Evolutionary conservation across 2,113 vertebrate genomes (phyloP).

Genomic region (Halichoeres trimaculatus): DNA sequence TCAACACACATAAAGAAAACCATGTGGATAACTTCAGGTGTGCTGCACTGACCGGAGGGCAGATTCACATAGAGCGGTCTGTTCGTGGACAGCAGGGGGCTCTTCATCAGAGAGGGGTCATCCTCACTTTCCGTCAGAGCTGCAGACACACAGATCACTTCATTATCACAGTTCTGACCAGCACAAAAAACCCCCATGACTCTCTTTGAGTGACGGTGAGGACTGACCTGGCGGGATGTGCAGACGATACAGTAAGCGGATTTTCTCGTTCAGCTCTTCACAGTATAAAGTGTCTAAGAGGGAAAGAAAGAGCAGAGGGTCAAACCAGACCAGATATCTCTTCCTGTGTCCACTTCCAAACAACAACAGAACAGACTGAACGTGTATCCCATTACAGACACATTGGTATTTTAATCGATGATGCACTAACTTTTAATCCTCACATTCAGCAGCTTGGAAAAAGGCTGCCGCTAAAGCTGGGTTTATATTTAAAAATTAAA

Average conservation of each 20-base stretch:
- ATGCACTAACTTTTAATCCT: too few species aligned
- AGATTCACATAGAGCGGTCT: slow-evolving; percentile 89
- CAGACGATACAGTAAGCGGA: slow-evolving; percentile 91
- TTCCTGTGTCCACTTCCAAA: too few species aligned
- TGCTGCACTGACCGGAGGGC: slow-evolving; percentile 80
- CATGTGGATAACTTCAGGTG: too few species aligned
- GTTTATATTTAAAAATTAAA: too few species aligned
- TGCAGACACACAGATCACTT: slow-evolving; percentile 51
- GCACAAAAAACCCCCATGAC: too few species aligned
- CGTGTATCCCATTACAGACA: too few species aligned
- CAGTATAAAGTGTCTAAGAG: slow-evolving; percentile 90
- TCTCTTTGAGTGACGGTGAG: fast-evolving
- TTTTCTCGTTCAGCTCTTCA: slow-evolving; percentile 95
- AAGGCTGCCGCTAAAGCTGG: too few species aligned
- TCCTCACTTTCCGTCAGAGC: slow-evolving; percentile 92
- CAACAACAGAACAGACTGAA: too few species aligned
- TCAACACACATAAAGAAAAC: neutral
- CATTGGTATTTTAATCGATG: too few species aligned
- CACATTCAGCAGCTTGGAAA: too few species aligned
- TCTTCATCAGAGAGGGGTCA: slow-evolving; percentile 87
- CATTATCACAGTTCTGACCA: neutral
- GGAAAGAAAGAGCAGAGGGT: neutral
- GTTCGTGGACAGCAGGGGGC: slow-evolving; percentile 88
- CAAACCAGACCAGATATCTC: too few species aligned
- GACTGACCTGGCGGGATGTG: slow-evolving; percentile 92